Evolutionary conservation across 2,888 invertebrate species (phyloP).

Genomic region (Pristionchus japonicus): DNA sequence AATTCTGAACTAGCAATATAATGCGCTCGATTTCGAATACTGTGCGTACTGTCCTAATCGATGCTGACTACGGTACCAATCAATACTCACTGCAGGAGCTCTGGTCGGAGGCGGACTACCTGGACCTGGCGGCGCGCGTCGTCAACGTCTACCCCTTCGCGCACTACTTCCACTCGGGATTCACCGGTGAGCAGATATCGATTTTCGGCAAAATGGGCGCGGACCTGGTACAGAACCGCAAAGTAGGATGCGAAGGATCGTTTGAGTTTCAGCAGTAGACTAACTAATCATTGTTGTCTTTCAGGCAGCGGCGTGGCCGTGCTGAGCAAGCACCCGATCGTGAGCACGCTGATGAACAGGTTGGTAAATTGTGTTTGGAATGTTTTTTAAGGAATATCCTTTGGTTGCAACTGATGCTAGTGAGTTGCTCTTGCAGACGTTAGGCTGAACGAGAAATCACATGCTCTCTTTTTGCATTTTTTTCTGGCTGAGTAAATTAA

Average conservation of each 20-base stretch:
- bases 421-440: neutral
- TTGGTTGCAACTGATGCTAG: neutral
- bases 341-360: conserved; percentile 88
- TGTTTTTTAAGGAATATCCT: neutral
- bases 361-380: no score
- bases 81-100: conserved; percentile 77
- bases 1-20: no score
- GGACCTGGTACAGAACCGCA: no score
- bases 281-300: no score
- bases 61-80: no score
- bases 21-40: no score
- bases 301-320: conserved; percentile 91
- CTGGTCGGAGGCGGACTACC: conserved; percentile 89
- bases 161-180: conserved; percentile 86
- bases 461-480: no score
- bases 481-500: no score
- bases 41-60: no score
- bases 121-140: conserved; percentile 83
- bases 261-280: no score
- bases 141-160: conserved; percentile 83
- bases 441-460: neutral
- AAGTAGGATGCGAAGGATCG: no score
- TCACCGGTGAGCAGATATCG: conserved; percentile 32
- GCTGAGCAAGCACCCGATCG: conserved; percentile 87
- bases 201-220: no score